Evolutionary conservation across 2,888 invertebrate genomes (phyloP).

Genomic region (Phragmatobia fuliginosa): DNA sequence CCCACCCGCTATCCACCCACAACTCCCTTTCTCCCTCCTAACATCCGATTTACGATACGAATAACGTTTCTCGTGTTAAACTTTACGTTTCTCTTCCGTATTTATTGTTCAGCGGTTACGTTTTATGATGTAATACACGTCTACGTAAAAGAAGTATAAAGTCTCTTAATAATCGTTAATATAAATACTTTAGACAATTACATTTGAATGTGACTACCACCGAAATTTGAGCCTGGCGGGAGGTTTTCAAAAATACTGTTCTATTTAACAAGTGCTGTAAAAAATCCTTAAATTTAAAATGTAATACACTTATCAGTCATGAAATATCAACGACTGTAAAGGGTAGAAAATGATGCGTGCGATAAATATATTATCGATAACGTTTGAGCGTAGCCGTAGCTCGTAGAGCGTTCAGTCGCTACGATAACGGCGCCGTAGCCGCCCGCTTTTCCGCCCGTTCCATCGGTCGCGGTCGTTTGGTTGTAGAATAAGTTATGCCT

Average conservation of each 20-base stretch:
- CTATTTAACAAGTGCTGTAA: too few relatives aligned
- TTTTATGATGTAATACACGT: slow-evolving; percentile 22
- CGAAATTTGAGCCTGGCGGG: too few relatives aligned
- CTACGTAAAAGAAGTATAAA: slow-evolving; percentile 14
- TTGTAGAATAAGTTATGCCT: slow-evolving; percentile 23
- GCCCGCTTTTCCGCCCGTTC: slow-evolving; percentile 41
- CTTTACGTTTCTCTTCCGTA: slow-evolving; percentile 50
- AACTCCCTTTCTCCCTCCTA: slow-evolving; percentile 24
- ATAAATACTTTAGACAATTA: slow-evolving; percentile 21
- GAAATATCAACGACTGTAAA: slow-evolving; percentile 22
- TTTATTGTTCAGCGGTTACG: slow-evolving; percentile 28
- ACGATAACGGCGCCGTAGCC: slow-evolving; percentile 64
- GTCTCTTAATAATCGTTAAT: slow-evolving; percentile 15
- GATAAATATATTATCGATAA: slow-evolving; percentile 40
- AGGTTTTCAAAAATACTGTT: slow-evolving; percentile 13
- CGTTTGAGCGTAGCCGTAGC: slow-evolving; percentile 45
- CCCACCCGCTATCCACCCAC: slow-evolving; percentile 29
- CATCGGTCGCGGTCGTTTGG: slow-evolving; percentile 20
- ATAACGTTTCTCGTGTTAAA: slow-evolving; percentile 55
- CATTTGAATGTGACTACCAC: slow-evolving; percentile 25
- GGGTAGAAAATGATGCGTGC: slow-evolving; percentile 28
- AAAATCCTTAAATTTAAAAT: slow-evolving; percentile 5
- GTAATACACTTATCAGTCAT: slow-evolving; percentile 31
- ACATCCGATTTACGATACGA: slow-evolving; percentile 40
- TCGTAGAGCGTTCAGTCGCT: slow-evolving; percentile 73